A percentile compares a stretch with the other conserved stretches of the same genome.
These are phyloP conservation scores for Pterois miles DNA, from an alignment of 2,797 vertebrate species.

Conservation along the genomic window DNA sequence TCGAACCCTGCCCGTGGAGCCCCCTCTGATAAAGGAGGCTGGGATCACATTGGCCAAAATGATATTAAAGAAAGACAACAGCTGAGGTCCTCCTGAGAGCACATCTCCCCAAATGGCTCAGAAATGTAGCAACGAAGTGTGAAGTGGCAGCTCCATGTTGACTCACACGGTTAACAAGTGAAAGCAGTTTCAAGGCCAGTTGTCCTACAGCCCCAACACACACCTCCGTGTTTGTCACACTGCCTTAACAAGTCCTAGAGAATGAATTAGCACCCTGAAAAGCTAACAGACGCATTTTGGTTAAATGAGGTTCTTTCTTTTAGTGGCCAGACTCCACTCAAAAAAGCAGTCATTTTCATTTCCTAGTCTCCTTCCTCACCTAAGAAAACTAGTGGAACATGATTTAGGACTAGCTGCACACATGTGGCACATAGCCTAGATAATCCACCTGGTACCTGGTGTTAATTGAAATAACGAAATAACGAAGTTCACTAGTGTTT, in stretches of 20 bases:
- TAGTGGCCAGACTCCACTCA: neutral
- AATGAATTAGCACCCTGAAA: constrained; percentile 28
- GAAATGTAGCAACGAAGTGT: constrained; percentile 17
- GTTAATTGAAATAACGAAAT: no score
- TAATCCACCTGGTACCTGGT: neutral
- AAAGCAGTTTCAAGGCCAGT: constrained; percentile 35
- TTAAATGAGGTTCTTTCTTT: neutral
- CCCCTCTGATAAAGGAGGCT: neutral
- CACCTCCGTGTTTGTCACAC: constrained; percentile 31
- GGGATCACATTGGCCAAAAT: neutral
- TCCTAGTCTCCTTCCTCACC: neutral
- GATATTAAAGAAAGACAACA: neutral
- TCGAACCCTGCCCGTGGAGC: constrained; percentile 33
- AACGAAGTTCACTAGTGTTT: no score
- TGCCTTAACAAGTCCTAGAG: neutral
- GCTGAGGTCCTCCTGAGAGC: constrained; percentile 4
- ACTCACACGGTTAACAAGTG: constrained; percentile 51
- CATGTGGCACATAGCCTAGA: neutral
- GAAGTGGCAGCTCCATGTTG: constrained; percentile 41
- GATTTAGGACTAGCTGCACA: neutral
- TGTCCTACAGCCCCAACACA: constrained; percentile 39
- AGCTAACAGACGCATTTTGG: neutral
- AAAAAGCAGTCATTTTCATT: neutral
- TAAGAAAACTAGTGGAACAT: neutral
- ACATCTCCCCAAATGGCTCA: constrained; percentile 15